These are phyloP conservation scores for Blomia tropicalis DNA, from an alignment of 2,888 invertebrate genomes.

Conservation along the genomic window DNA sequence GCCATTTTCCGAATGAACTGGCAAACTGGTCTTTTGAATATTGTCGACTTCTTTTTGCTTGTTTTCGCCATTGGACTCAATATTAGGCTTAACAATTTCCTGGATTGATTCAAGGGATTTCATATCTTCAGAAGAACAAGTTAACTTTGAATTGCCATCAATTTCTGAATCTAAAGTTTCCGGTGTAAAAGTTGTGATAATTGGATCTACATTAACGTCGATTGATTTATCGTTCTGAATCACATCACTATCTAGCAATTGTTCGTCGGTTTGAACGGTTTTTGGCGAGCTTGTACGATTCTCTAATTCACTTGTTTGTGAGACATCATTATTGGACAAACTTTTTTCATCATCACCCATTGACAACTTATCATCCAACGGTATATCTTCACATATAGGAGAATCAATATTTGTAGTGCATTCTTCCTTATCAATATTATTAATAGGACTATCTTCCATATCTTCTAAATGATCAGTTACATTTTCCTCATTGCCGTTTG, in stretches of 20 bases:
- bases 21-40: too few species aligned
- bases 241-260: neutral
- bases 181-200: too few species aligned
- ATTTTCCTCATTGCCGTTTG: too few species aligned
- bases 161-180: neutral
- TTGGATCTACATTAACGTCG: neutral
- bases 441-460: too few species aligned
- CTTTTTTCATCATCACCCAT: neutral
- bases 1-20: too few species aligned
- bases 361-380: neutral
- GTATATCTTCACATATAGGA: neutral
- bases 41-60: too few species aligned
- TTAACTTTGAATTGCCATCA: neutral
- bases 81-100: neutral
- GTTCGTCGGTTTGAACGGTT: neutral
- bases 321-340: neutral
- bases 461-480: too few species aligned
- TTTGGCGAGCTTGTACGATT: neutral
- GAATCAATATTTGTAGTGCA: neutral
- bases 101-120: neutral
- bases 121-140: neutral
- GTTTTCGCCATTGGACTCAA: neutral
- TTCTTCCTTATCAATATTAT: neutral
- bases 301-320: neutral
- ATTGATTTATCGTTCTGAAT: neutral